Base-by-base conservation (phyloP, 1,140 invertebrate genomes). In the Drosophila nigromelanica region DNA sequence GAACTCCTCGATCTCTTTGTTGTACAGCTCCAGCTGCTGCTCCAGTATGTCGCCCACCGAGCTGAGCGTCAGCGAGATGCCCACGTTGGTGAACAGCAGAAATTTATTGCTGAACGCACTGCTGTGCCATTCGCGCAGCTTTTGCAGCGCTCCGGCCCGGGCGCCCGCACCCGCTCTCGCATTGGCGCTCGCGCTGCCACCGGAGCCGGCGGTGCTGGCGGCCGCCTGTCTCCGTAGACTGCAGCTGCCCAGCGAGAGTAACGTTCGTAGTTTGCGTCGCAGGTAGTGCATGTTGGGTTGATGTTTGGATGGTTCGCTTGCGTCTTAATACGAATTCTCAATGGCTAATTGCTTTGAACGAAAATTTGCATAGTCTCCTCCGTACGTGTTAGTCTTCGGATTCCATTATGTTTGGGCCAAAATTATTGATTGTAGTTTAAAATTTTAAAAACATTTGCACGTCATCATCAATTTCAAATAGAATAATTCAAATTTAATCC, bases 21-120 rank as follows among this genome's bases (percentile, higher is more conserved):
- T 94, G 35, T 95, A 92, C 35, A 97, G 94, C 93, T 97, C 96
- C 92, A 97, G 97, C 62, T 95, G 93, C 92, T 98, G 98, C 92
- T 98, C 96, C 24, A 98, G 85, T 15, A 95, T 66, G 92, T 98
- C 98, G 50, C 97, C 97, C 15, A 94, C 69, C 11, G 94, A 95
- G 56, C 97, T 97, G 27, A 98, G 93, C 3, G 92, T 93, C 63
- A 96, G 90, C 4, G 97, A 98, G 90, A 98, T 96, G 4, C 94
- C 93, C n/a, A 97, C 94, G 93, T 98, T 98, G 50, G 97, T 98
- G 60, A 95, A 93, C 8, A 98, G 92, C 50, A 98, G 93, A 93
- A 96, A 95, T 92, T 95, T 96, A 30, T 93, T 92, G 80, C 95
- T 96, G 85, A 96, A 96, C 27, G 94, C 94, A 5, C 27, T 86